Evolutionary conservation across 2,797 vertebrate genomes (phyloP), one percentile per base, ranked within the genome.

Genomic region (Anolis apletophallus): DNA sequence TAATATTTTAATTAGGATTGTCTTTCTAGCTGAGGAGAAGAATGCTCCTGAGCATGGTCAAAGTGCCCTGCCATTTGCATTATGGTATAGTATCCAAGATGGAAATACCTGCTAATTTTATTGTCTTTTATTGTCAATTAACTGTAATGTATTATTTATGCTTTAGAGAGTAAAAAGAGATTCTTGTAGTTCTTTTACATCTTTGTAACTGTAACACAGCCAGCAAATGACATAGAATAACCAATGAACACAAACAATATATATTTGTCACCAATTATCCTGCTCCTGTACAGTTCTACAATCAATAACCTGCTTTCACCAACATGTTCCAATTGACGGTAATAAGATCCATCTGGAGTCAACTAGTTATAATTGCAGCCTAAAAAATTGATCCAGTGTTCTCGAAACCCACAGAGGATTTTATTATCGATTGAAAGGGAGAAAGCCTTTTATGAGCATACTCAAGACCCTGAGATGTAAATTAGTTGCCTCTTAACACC

Each of bases 271-370:
- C 19, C 52, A 40, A 6, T 52, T 75, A 64, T 75, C 17, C 40
- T 67, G n/a, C 14, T 29, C n/a, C 9, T 72, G 2, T 72, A 29
- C 34, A 54, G n/a, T 7, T 73, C 64, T 11, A 69, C 19, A 72
- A 76, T 75, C 82, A 67, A 79, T 79, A 72, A 50, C 6, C 13
- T 71, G 77, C 68, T 82, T 84, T 75, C 72, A 64, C 34, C 40
- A 75, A 64, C 57, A 50, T 50, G n/a, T 75, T 61, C 26, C 19
- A 50, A 16, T 61, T 84, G 71, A 23, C 57, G 32, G 36, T 75
- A 84, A 50, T 59, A 73, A 40, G 71, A 83, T 29, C 46, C 34
- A 74, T 76, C n/a, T 52, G n/a, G 81, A 72, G 29, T 84, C 72
- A 61, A 21, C 36, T 57, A 75, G 55, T 34, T 64, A 34, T 84